phyloP scores from a whole-genome alignment of 2,113 vertebrate genomes.

The Siphamia tubifer region DNA sequence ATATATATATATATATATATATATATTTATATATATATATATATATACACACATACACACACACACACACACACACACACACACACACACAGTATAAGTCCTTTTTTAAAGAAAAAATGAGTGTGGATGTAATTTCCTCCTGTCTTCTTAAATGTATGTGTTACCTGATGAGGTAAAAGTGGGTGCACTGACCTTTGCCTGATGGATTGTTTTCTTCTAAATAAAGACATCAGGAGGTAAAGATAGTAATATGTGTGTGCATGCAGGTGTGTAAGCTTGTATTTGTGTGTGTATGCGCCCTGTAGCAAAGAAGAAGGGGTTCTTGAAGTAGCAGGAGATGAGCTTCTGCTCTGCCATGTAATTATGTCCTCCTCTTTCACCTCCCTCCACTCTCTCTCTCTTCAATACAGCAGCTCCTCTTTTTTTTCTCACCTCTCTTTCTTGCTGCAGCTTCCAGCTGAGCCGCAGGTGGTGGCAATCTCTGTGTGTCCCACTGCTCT shows the following conservation, averaged over 20 bases:
- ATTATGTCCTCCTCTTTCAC: constrained; percentile 70
- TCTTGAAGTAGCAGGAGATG: constrained; percentile 53
- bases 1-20: no score
- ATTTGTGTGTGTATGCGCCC: background rate
- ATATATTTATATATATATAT: no score
- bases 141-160: background rate
- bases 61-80: no score
- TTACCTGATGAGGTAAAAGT: constrained; percentile 12
- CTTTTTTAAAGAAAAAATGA: no score
- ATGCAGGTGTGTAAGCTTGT: background rate
- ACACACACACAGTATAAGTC: no score
- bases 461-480: constrained; percentile 73
- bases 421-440: constrained; percentile 32
- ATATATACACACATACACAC: no score
- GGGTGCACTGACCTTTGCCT: constrained; percentile 67
- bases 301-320: constrained; percentile 11
- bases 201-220: constrained; percentile 71
- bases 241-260: constrained; percentile 4
- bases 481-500: constrained; percentile 48
- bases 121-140: background rate
- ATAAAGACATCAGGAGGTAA: constrained; percentile 61
- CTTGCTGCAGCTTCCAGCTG: constrained; percentile 59
- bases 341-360: constrained; percentile 64
- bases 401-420: constrained; percentile 18
- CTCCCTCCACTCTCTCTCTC: constrained; percentile 42